phyloP scores from a whole-genome alignment of 2,797 vertebrate genomes.

The Balearica regulorum region DNA sequence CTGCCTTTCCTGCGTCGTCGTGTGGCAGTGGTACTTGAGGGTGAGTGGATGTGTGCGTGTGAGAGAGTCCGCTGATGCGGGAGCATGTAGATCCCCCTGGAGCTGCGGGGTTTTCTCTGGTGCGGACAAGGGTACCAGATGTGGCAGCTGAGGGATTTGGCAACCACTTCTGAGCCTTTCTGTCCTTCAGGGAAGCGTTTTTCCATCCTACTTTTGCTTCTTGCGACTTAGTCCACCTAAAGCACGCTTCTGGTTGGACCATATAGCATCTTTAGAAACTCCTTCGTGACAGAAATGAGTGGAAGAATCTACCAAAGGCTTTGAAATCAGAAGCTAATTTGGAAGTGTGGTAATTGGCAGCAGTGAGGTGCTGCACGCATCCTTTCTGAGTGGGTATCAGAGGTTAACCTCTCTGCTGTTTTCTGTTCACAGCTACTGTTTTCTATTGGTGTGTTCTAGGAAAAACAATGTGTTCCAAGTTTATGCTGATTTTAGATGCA shows the following conservation, averaged over 20 bases:
- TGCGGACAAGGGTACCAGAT: not conserved
- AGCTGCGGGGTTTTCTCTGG: not conserved
- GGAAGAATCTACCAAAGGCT: conserved; percentile 22
- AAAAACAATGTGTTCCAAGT: not conserved
- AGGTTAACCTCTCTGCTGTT: not conserved
- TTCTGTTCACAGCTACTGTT: not conserved
- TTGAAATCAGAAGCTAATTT: not conserved
- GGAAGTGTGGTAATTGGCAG: not conserved
- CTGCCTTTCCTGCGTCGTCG: fast-evolving
- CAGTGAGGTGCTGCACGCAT: not conserved
- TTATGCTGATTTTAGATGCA: not conserved
- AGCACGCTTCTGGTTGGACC: not conserved
- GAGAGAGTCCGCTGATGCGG: not conserved
- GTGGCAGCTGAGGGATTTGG: not conserved
- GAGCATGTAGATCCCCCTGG: not conserved
- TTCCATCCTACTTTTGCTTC: not conserved
- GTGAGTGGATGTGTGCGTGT: not conserved
- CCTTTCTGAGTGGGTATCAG: not conserved
- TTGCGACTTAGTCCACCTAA: not conserved
- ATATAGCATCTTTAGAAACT: not conserved
- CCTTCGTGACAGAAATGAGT: not conserved
- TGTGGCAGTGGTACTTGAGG: not conserved
- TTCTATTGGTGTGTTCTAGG: not conserved
- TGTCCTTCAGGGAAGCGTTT: not conserved
- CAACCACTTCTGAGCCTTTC: not conserved